These are phyloP conservation scores for Tylochromis polylepis DNA, from an alignment of 2,113 vertebrate species.

Conservation along the genomic window DNA sequence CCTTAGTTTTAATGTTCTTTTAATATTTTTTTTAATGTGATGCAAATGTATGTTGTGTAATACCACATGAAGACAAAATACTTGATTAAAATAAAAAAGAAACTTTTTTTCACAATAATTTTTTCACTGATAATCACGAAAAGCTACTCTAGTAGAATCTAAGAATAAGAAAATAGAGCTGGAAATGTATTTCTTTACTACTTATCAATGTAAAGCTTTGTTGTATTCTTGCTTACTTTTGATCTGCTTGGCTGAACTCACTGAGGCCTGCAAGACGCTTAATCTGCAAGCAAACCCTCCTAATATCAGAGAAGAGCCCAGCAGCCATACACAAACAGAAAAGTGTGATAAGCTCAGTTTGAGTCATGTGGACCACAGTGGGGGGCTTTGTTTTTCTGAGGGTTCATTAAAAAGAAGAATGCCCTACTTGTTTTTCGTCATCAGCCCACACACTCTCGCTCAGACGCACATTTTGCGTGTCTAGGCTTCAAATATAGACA, in stretches of 20 bases:
- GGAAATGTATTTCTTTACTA: not conserved
- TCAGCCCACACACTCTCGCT: not conserved
- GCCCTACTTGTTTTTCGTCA: not conserved
- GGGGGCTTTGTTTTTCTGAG: not conserved
- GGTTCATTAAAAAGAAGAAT: not conserved
- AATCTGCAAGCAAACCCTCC: not conserved
- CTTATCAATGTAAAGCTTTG: not conserved
- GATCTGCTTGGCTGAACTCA: not conserved
- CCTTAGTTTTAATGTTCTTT: not conserved
- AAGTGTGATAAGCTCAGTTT: not conserved
- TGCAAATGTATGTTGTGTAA: not conserved
- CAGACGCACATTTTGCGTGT: not conserved
- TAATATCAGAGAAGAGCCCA: not conserved
- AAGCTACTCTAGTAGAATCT: not conserved
- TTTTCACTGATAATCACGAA: accelerated
- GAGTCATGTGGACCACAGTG: not conserved
- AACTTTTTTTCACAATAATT: too few relatives aligned
- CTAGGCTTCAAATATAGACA: not conserved
- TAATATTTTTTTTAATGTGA: not conserved
- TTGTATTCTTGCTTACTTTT: not conserved
- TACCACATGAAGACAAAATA: not conserved
- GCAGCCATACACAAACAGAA: not conserved
- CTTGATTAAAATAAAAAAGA: not conserved
- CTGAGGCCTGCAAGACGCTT: not conserved
- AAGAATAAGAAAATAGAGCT: not conserved